Conservation (phyloP, 2,888 invertebrate species). For the Cancer borealis region DNA sequence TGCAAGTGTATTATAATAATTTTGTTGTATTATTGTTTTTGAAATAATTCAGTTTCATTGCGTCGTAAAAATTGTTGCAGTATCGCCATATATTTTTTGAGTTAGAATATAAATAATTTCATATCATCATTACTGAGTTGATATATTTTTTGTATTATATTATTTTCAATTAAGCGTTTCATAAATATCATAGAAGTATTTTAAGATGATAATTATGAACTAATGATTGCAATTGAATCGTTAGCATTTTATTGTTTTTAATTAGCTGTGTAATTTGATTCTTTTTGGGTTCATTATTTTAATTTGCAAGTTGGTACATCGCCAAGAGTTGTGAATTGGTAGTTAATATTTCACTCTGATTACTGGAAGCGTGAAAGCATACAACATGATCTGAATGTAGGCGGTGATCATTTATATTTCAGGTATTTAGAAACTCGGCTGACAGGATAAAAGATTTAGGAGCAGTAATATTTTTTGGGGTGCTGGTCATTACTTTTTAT, state of each 20-base stretch:
- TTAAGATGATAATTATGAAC: background rate
- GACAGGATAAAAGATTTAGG: conserved; percentile 23
- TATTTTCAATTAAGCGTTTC: background rate
- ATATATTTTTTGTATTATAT: background rate
- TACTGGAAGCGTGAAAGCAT: background rate
- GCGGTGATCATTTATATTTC: background rate
- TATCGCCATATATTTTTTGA: background rate
- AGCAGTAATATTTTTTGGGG: background rate
- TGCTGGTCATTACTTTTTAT: background rate
- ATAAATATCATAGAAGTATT: background rate
- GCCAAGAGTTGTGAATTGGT: background rate
- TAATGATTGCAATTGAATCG: conserved; percentile 6
- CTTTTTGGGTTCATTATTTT: background rate
- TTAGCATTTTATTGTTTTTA: background rate
- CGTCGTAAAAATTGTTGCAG: background rate
- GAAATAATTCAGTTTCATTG: background rate
- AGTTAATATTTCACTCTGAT: background rate
- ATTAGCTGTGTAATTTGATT: background rate
- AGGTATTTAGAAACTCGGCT: conserved; percentile 9
- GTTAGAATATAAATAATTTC: background rate
- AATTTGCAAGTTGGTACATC: background rate
- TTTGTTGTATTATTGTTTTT: background rate
- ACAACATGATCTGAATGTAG: background rate
- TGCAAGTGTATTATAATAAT: background rate
- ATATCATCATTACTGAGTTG: background rate